phyloP scores from a whole-genome alignment of 53 echinoderm and acorn worm species.

The Actinopyga echinites region DNA sequence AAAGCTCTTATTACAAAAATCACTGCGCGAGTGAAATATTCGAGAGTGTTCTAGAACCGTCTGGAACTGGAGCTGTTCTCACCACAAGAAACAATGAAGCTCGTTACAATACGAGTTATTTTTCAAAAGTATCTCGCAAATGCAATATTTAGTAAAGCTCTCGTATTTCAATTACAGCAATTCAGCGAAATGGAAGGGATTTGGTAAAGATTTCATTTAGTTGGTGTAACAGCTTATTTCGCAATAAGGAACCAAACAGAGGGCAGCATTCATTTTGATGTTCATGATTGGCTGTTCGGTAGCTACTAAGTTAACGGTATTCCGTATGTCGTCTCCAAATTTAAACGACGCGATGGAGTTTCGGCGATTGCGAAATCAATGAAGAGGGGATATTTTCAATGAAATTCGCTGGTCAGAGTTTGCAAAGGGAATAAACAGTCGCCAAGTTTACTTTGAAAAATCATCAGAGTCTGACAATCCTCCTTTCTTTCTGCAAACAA shows the following conservation, averaged over 20 bases:
- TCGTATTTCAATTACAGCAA: no score
- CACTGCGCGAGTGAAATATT: background rate
- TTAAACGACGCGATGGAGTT: background rate
- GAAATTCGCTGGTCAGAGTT: no score
- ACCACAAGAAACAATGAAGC: no score
- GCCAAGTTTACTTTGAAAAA: no score
- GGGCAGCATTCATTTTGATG: background rate
- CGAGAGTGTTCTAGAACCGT: background rate
- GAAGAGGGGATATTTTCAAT: no score
- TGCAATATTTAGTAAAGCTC: no score
- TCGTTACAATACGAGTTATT: no score
- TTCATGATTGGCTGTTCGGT: constrained; percentile 5
- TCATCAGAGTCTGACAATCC: no score
- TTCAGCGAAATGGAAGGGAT: background rate
- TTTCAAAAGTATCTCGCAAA: no score
- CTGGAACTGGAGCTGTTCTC: background rate
- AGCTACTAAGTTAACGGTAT: background rate
- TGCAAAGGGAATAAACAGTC: no score
- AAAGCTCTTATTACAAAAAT: constrained; percentile 18
- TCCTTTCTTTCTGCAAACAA: no score
- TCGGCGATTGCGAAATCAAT: no score
- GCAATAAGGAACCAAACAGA: background rate
- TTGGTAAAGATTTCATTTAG: background rate
- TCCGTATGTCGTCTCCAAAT: background rate
- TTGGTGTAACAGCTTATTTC: background rate